Evolutionary conservation across 2,797 vertebrate species (phyloP).

Genomic region (Pogonophryne albipinna): DNA sequence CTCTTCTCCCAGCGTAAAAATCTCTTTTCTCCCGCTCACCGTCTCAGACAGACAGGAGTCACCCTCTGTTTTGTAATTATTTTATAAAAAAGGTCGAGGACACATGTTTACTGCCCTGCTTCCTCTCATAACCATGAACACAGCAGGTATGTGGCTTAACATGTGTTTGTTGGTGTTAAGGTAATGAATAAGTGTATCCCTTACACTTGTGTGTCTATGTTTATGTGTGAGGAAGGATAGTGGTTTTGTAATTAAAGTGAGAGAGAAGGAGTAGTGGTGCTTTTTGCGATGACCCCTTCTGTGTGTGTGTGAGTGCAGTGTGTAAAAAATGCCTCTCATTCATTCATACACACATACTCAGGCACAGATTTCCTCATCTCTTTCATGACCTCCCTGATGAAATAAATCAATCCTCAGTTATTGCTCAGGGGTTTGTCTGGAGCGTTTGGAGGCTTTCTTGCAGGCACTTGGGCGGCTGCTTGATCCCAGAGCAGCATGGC

Average conservation of each 20-base stretch:
- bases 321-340: background rate
- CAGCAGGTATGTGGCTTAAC: background rate
- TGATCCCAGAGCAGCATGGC: slow-evolving; percentile 7
- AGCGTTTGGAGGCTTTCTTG: background rate
- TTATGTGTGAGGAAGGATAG: background rate
- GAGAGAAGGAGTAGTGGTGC: background rate
- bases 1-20: background rate
- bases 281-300: slow-evolving; percentile 1
- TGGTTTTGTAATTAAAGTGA: background rate
- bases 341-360: background rate
- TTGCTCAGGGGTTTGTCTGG: slow-evolving; percentile 12
- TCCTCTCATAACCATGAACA: background rate
- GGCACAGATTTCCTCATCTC: background rate
- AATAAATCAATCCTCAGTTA: background rate
- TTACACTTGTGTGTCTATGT: background rate
- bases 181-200: background rate
- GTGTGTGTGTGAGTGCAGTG: background rate
- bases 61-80: slow-evolving; percentile 1
- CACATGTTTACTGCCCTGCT: background rate
- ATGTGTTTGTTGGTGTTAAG: background rate
- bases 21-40: background rate
- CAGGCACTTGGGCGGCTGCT: background rate
- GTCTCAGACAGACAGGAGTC: slow-evolving; percentile 14
- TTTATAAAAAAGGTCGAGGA: background rate
- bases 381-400: background rate